Evolutionary conservation across 92 coral and sea anemone species (phyloP), one percentile per base, ranked within the genome.

Genomic region (Bergia puertoricense): DNA sequence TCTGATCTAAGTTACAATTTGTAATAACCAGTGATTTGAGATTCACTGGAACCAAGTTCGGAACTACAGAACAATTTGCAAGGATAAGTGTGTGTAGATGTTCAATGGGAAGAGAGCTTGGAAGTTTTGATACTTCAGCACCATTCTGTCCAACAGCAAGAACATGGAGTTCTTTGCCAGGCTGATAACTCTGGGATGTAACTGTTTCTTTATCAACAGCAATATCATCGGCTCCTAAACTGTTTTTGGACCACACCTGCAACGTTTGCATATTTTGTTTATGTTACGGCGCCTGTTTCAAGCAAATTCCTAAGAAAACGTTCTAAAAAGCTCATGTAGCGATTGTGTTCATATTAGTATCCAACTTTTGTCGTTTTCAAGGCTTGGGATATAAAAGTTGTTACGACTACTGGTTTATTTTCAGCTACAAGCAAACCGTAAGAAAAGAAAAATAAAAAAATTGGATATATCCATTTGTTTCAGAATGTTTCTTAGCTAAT

Each of bases 1-100:
- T 56, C 11, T 40, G 37, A 81, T 42, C 40, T 22, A 82, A 72
- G 68, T 42, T 82, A 46, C 86, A 66, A 46, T 82, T 67, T 82
- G 73, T 18, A 44, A 82, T 67, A 9, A 43, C n/a, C 41, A 82
- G 86, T 68, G 86, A 42, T 20, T 22, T 41, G 41, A 82, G 62
- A 67, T 65, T n/a, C 43, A 42, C 18, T 66, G 71, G 10, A 41
- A 2, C 45, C 8, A 15, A 79, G 48, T 18, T 14, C 15, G 82
- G 67, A 9, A 82, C n/a, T 23, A 6, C 41, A 8, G 62, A 18
- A 65, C 86, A 66, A 65, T 82, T 72, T 16, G 65, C 86, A 82
- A 82, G 56, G 10, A 69, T 36, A 8, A 82, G 59, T 82, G 86
- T 66, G 73, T 41, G 82, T 10, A 79, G n/a, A 41, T 46, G 59